phyloP scores from a whole-genome alignment of 2,888 invertebrate species.

The Campopleginae sp. region DNA sequence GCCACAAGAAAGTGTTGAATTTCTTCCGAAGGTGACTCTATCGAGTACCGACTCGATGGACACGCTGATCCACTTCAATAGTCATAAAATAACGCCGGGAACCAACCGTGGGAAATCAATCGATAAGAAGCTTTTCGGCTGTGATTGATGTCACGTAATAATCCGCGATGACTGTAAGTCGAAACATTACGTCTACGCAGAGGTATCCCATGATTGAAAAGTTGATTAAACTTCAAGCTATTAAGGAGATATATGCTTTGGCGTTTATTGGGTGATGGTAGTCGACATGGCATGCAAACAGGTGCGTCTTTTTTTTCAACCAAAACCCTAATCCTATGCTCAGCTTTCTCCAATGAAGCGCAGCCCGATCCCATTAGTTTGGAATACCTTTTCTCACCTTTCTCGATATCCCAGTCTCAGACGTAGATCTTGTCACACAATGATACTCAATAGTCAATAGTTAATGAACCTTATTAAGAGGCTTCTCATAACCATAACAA shows the following conservation, averaged over 20 bases:
- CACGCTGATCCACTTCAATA: slow-evolving; percentile 49
- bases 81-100: slow-evolving; percentile 5
- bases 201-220: neutral
- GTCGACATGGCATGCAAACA: neutral
- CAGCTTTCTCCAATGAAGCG: slow-evolving; percentile 1
- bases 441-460: slow-evolving; percentile 7
- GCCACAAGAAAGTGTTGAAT: slow-evolving; percentile 73
- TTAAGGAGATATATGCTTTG: neutral
- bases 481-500: neutral
- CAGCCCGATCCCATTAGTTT: neutral
- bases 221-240: neutral
- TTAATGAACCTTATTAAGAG: slow-evolving; percentile 20
- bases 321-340: neutral
- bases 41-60: slow-evolving; percentile 52
- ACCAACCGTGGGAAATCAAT: slow-evolving; percentile 10
- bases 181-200: neutral
- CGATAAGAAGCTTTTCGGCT: neutral
- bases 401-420: slow-evolving; percentile 1
- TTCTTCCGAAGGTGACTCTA: slow-evolving; percentile 35
- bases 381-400: slow-evolving; percentile 40
- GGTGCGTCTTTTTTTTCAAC: neutral
- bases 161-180: neutral
- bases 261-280: neutral
- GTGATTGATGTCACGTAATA: neutral
- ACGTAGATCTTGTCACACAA: slow-evolving; percentile 42